A percentile compares a stretch with the other conserved stretches of the same genome.
Evolutionary conservation across 1,140 invertebrate species (phyloP).

Genomic region (Sweltsa coloradensis): DNA sequence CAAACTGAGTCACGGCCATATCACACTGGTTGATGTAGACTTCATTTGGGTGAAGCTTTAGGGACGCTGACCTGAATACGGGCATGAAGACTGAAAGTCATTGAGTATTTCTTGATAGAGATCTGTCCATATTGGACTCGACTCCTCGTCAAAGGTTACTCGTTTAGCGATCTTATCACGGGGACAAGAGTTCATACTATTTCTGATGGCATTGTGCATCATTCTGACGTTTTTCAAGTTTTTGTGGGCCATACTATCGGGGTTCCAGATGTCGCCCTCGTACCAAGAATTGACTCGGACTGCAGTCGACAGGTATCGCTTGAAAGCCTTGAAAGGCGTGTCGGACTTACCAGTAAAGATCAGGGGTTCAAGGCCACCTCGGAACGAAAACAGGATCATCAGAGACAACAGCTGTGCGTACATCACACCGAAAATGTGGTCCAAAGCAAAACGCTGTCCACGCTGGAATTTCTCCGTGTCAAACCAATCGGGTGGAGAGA

Average conservation of each 20-base stretch:
- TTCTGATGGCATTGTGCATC: slow-evolving; percentile 24
- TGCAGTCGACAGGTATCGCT: slow-evolving; percentile 29
- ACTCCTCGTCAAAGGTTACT: slow-evolving; percentile 1
- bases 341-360: slow-evolving; percentile 19
- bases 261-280: slow-evolving; percentile 23
- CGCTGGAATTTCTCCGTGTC: slow-evolving; percentile 13
- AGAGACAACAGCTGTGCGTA: slow-evolving; percentile 14
- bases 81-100: background rate
- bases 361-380: slow-evolving; percentile 11
- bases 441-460: slow-evolving; percentile 14
- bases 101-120: background rate
- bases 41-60: no score
- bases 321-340: slow-evolving; percentile 22
- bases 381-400: slow-evolving; percentile 11
- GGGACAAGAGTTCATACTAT: slow-evolving; percentile 7
- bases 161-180: background rate
- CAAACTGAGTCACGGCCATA: slow-evolving; percentile 12
- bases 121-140: background rate
- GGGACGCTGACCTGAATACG: no score
- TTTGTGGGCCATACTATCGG: slow-evolving; percentile 19
- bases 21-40: slow-evolving; percentile 5
- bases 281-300: slow-evolving; percentile 29
- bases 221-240: slow-evolving; percentile 24
- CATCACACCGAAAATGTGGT: slow-evolving; percentile 13
- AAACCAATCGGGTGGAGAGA: slow-evolving; percentile 17